Conservation (phyloP, 2,797 vertebrate genomes). For the Cyprinella venusta region DNA sequence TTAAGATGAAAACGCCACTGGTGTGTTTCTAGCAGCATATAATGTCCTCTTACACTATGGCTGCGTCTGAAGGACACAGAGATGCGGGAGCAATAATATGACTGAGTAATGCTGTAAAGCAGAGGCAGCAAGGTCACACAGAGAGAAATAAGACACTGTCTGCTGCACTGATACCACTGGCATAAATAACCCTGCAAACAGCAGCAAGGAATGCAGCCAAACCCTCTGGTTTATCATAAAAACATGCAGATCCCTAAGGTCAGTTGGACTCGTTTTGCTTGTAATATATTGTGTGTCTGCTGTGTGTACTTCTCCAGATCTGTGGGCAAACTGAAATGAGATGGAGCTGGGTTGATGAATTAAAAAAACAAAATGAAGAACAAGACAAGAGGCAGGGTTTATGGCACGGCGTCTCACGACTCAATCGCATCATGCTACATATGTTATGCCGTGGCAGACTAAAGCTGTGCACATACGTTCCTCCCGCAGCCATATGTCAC, state of each 20-base stretch:
- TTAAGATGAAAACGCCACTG: conserved; percentile 9
- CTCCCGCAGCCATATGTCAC: conserved; percentile 60
- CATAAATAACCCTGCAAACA: conserved; percentile 29
- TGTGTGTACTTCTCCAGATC: conserved; percentile 7
- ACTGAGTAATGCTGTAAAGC: conserved; percentile 59
- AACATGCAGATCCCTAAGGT: conserved; percentile 24
- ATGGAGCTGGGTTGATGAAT: conserved; percentile 45
- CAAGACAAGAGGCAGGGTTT: conserved; percentile 42
- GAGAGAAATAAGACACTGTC: conserved; percentile 59
- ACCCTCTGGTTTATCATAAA: conserved; percentile 21
- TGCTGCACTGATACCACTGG: conserved; percentile 10
- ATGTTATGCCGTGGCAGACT: conserved; percentile 40
- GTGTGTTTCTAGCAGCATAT: background rate
- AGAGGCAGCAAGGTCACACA: conserved; percentile 62
- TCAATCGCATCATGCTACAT: conserved; percentile 67
- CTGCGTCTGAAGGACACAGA: conserved; percentile 16
- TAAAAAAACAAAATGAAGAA: conserved; percentile 47
- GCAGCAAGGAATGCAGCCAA: conserved; percentile 13
- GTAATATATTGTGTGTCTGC: background rate
- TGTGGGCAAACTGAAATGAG: conserved; percentile 46
- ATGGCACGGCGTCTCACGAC: conserved; percentile 46
- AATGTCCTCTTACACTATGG: conserved; percentile 2
- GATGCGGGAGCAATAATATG: conserved; percentile 61
- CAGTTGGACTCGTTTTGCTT: conserved; percentile 9
- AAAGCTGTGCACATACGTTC: conserved; percentile 46